Conservation (phyloP, 1,140 invertebrate species). For the Pristionchus pacificus region DNA sequence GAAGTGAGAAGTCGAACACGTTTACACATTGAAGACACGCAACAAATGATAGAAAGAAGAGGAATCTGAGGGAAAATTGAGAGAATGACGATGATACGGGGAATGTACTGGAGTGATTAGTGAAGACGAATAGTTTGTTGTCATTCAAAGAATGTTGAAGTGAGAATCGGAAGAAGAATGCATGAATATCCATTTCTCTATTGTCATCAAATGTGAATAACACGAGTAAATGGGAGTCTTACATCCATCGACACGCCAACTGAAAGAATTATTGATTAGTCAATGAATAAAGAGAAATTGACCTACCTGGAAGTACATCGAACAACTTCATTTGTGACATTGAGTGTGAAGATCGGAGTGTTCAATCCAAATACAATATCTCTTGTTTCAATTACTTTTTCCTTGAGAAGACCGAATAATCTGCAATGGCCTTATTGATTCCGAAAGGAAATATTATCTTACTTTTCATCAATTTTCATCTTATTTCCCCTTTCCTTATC, state of each 20-base stretch:
- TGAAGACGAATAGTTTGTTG: neutral
- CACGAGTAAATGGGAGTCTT: conserved; percentile 9
- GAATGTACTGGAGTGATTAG: neutral
- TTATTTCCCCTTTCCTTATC: neutral
- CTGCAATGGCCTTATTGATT: neutral
- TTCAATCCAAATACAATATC: neutral
- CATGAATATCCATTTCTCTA: conserved; percentile 10
- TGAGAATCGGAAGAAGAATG: neutral
- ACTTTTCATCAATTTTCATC: neutral
- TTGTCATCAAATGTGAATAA: neutral
- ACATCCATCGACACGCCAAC: conserved; percentile 11
- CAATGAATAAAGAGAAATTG: neutral
- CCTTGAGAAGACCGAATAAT: neutral
- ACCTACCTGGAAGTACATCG: neutral
- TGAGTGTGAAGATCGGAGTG: neutral
- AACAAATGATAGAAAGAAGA: too few relatives aligned
- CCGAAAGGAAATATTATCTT: neutral
- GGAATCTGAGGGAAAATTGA: too few relatives aligned
- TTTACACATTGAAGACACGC: too few relatives aligned
- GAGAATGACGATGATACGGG: neutral
- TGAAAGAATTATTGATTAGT: neutral
- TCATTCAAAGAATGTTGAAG: neutral
- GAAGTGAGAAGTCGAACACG: too few relatives aligned
- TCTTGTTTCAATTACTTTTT: neutral
- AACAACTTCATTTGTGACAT: neutral